These are phyloP conservation scores for Beroe forskalii DNA, from an alignment of 37 sponge, comb jelly and placozoan genomes.

Conservation along the genomic window DNA sequence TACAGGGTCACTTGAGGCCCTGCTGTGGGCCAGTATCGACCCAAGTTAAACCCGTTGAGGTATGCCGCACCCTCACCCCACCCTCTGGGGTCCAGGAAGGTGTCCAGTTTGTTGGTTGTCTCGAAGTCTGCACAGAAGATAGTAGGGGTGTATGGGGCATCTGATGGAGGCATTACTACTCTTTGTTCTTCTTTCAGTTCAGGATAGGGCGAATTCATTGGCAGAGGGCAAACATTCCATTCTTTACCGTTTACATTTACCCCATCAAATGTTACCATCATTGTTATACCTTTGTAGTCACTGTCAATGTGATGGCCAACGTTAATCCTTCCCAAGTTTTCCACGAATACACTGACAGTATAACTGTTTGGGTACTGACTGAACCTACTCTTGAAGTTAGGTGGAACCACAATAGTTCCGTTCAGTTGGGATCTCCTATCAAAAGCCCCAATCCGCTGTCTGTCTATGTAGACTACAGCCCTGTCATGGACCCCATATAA, in stretches of 20 bases:
- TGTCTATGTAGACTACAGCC: neutral
- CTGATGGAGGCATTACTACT: neutral
- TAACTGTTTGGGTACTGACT: neutral
- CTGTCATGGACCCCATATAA: slow-evolving; percentile 18
- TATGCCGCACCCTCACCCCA: slow-evolving; percentile 86
- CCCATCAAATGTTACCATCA: neutral
- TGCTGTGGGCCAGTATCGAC: slow-evolving; percentile 81
- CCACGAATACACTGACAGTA: slow-evolving; percentile 71
- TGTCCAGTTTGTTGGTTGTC: neutral
- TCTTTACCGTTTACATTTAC: neutral
- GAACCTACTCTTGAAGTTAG: neutral
- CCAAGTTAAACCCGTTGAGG: slow-evolving; percentile 85
- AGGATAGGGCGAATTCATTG: neutral
- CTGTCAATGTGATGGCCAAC: slow-evolving; percentile 65
- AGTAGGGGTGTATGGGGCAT: neutral
- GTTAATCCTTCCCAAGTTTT: slow-evolving; percentile 84
- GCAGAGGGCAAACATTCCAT: neutral
- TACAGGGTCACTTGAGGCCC: slow-evolving; percentile 91
- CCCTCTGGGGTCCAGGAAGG: slow-evolving; percentile 66
- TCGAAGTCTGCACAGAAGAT: neutral
- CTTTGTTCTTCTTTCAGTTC: neutral
- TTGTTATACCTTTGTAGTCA: slow-evolving; percentile 32
- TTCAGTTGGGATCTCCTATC: neutral
- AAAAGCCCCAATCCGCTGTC: neutral
- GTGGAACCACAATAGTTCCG: neutral